Conservation (phyloP, 2,113 vertebrate genomes). For the Calypte anna region DNA sequence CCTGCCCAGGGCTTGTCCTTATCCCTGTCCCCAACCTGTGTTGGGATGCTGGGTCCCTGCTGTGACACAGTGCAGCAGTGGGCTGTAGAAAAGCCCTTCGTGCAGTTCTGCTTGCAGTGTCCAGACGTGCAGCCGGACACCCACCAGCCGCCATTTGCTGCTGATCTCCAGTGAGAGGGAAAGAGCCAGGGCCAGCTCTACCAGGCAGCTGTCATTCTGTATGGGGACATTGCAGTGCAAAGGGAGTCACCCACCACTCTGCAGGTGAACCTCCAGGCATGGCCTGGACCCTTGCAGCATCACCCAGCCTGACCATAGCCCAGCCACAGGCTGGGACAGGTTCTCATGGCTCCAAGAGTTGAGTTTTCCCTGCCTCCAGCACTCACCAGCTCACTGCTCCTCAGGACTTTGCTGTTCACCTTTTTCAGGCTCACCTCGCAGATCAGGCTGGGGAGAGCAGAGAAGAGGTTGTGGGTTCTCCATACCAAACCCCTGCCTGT, state of each 20-base stretch:
- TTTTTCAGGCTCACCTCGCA: constrained; percentile 88
- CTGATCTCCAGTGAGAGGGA: constrained; percentile 85
- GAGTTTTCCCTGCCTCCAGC: neutral
- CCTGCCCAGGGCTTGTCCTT: neutral
- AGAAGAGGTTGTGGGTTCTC: neutral
- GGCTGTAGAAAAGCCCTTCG: constrained; percentile 90
- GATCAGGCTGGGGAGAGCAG: constrained; percentile 76
- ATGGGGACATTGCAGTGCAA: neutral
- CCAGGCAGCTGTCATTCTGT: constrained; percentile 89
- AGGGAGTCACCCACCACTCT: neutral
- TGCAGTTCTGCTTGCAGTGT: constrained; percentile 90
- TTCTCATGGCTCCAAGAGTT: accelerated
- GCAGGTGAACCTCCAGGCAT: accelerated
- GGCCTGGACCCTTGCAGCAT: neutral
- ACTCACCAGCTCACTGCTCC: constrained; percentile 93
- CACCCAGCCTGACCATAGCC: neutral
- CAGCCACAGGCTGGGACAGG: accelerated
- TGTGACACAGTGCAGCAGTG: constrained; percentile 69
- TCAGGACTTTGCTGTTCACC: constrained; percentile 94
- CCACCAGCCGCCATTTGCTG: constrained; percentile 79
- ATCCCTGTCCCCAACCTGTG: neutral
- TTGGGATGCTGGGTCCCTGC: neutral
- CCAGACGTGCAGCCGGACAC: constrained; percentile 76
- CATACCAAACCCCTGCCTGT: neutral
- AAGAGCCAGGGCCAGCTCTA: constrained; percentile 88